phyloP scores from a whole-genome alignment of 2,113 vertebrate species.

The Malurus cyaneus region DNA sequence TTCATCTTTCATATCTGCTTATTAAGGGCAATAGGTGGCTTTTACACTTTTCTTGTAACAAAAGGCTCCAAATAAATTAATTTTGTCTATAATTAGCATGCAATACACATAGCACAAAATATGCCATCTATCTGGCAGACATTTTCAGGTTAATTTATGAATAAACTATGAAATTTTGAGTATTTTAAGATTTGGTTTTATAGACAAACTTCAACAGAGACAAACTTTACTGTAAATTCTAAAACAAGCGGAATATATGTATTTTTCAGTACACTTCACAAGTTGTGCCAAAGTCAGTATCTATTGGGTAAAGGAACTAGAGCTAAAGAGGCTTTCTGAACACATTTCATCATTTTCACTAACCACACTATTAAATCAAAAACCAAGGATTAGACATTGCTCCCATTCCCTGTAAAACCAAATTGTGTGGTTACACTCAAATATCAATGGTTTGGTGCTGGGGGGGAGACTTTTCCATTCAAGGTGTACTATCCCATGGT shows the following conservation, averaged over 20 bases:
- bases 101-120: neutral
- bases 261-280: neutral
- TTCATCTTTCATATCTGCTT: neutral
- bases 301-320: neutral
- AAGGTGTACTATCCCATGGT: neutral
- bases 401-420: neutral
- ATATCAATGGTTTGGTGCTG: neutral
- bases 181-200: neutral
- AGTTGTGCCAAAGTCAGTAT: neutral
- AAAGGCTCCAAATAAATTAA: neutral
- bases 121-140: neutral
- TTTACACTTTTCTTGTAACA: neutral
- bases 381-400: neutral
- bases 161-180: neutral
- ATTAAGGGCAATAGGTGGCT: neutral
- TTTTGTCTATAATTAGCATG: neutral
- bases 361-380: conserved; percentile 1
- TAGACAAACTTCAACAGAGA: neutral
- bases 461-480: neutral
- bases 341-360: neutral
- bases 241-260: neutral
- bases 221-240: neutral
- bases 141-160: neutral
- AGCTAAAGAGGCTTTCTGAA: neutral
- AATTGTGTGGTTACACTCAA: neutral